phyloP scores from a whole-genome alignment of 2,113 vertebrate genomes.

The Entelurus aequoreus region DNA sequence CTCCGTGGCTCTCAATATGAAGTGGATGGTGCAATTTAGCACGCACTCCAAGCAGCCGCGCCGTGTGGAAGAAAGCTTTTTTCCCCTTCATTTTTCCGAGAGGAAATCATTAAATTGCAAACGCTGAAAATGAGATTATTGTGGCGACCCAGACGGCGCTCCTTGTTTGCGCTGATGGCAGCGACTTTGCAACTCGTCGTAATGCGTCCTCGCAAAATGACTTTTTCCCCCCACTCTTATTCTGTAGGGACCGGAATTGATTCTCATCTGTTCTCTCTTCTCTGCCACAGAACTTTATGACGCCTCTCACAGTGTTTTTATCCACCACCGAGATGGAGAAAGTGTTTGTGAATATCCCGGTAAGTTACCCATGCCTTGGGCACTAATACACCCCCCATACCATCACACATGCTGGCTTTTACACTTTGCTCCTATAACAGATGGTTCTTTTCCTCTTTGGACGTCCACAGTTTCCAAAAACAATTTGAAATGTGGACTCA shows the following conservation, averaged over 20 bases:
- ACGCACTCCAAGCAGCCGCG: constrained; percentile 35
- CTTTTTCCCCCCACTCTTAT: constrained; percentile 28
- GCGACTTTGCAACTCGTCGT: constrained; percentile 41
- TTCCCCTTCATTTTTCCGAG: constrained; percentile 24
- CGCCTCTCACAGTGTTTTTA: constrained; percentile 84
- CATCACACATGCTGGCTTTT: too few species aligned
- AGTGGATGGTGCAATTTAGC: constrained; percentile 50
- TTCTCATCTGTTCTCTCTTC: constrained; percentile 35
- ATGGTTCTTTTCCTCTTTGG: too few species aligned
- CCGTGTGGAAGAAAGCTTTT: constrained; percentile 1
- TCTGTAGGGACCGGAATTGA: constrained; percentile 23
- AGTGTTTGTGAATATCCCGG: constrained; percentile 94
- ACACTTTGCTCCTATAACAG: too few species aligned
- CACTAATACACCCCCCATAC: too few species aligned
- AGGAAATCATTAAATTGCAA: constrained; percentile 61
- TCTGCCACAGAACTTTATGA: constrained; percentile 87
- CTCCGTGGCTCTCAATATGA: constrained; percentile 53
- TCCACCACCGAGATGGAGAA: constrained; percentile 79
- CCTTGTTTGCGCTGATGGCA: constrained; percentile 55
- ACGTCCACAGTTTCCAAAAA: too few species aligned
- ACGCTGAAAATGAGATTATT: constrained; percentile 64
- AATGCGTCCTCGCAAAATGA: constrained; percentile 43
- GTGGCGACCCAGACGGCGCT: constrained; percentile 45
- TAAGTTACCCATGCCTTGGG: constrained; percentile 62
- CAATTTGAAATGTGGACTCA: too few species aligned